phyloP scores from a whole-genome alignment of 2,113 vertebrate species.

The Erythrolamprus reginae region DNA sequence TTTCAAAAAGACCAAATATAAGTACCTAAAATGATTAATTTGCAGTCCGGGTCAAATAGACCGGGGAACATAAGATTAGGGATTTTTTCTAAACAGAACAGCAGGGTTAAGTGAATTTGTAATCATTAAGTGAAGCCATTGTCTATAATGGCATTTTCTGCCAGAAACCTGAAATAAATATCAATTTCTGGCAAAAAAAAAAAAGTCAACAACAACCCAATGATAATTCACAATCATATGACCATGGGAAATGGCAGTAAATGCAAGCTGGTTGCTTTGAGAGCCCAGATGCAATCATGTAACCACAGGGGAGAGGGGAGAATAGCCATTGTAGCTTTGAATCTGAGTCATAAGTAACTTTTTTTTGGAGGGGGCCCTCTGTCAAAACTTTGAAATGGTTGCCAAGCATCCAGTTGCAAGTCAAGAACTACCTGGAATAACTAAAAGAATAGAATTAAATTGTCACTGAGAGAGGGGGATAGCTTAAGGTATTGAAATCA shows the following conservation, averaged over 20 bases:
- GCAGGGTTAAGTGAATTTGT: background rate
- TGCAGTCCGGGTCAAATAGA: too few relatives aligned
- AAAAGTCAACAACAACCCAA: rapidly evolving
- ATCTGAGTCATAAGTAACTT: background rate
- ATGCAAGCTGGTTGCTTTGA: background rate
- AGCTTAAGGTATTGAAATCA: background rate
- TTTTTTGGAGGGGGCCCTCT: background rate
- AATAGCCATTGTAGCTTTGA: background rate
- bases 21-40: too few relatives aligned
- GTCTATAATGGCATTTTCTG: background rate
- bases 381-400: background rate
- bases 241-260: background rate
- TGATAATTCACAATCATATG: background rate
- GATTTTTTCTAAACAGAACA: too few relatives aligned
- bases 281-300: background rate
- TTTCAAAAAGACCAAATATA: too few relatives aligned
- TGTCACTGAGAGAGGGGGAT: background rate
- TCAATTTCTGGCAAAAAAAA: background rate
- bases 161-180: background rate
- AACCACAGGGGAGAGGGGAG: background rate
- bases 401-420: background rate
- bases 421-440: background rate
- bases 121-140: background rate
- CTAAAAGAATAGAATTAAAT: background rate
- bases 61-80: too few relatives aligned